These are phyloP conservation scores for Apamea sordens DNA, from an alignment of 2,888 invertebrate species.

Conservation along the genomic window DNA sequence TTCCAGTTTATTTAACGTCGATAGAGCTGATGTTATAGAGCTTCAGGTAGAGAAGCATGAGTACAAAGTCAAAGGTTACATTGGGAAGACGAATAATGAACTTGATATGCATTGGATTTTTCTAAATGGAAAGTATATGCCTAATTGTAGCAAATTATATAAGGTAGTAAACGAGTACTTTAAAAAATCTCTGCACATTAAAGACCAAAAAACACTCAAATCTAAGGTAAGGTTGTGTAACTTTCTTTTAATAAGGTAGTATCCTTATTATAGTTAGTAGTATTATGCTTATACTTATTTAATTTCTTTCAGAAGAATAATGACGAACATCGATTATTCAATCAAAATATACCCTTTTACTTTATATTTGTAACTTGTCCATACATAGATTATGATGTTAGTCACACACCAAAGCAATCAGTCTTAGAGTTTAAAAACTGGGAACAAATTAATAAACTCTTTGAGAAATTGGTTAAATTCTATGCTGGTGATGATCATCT, in stretches of 20 bases:
- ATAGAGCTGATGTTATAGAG: slow-evolving; percentile 81
- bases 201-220: slow-evolving; percentile 66
- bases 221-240: slow-evolving; percentile 68
- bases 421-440: slow-evolving; percentile 90
- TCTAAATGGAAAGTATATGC: slow-evolving; percentile 91
- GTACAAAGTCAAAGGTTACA: slow-evolving; percentile 90
- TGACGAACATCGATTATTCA: slow-evolving; percentile 58
- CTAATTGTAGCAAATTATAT: slow-evolving; percentile 83
- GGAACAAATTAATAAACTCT: slow-evolving; percentile 78
- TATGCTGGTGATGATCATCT: slow-evolving; percentile 75
- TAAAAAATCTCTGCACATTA: slow-evolving; percentile 64
- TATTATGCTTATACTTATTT: background rate
- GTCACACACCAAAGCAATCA: slow-evolving; percentile 84
- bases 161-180: slow-evolving; percentile 75
- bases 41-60: slow-evolving; percentile 82
- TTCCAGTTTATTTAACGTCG: slow-evolving; percentile 75
- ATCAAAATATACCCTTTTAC: slow-evolving; percentile 82
- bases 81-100: slow-evolving; percentile 82
- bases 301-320: slow-evolving; percentile 63
- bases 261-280: too few relatives aligned
- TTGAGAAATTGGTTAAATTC: slow-evolving; percentile 81
- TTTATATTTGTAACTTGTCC: slow-evolving; percentile 90
- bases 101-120: slow-evolving; percentile 89
- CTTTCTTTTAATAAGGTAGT: background rate
- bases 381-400: slow-evolving; percentile 88